Base-by-base conservation (phyloP, 2,797 vertebrate species). In the Spinibarbus caldwelli region DNA sequence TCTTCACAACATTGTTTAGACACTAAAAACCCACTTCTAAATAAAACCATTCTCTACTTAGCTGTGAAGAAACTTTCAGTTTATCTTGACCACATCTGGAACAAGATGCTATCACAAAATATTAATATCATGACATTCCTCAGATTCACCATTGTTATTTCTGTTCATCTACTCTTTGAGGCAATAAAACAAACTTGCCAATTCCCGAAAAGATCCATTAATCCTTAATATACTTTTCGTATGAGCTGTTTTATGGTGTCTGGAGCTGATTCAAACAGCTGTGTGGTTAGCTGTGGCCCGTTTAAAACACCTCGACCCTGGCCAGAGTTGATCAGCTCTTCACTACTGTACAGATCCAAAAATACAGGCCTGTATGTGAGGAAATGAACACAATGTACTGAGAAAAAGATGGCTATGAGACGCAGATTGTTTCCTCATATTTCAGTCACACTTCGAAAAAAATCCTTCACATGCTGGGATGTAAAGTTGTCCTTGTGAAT, bases 281-380 rank as follows among this genome's bases (percentile, higher is more conserved):
- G 88, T 70, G 85, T 31, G 54, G 68, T 86, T 85, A 84, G 52
- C 82, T 62, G 76, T 81, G 77, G 79, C 15, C 71, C 2, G 68
- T 72, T 54, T 70, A 79, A 82, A 83, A 89, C 86, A 84, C 86
- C 70, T 82, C 86, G 54, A 86, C 79, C 83, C 81, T 43, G 47
- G 79, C 52, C 68, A 86, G 81, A 26, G 17, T 82, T 59, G 54
- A 76, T 87, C 83, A 78, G 34, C 64, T 29, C 70, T 78, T 62
- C 88, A 88, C 88, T 89, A 87, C 88, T 73, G 85, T 88, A 88
- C 73, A 76, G 57, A 73, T 80, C 82, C 85, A 89, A 82, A 70
- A 68, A 86, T 57, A 38, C 23, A 29, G 9, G 41, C 54, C 47
- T 64, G 57, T 41, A 78, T 78, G 45, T 67, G 80, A 83, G 70